A percentile compares a stretch with the other conserved stretches of the same genome.
Evolutionary conservation across 2,888 invertebrate species (phyloP).

Genomic region (Euzophera pinguis): DNA sequence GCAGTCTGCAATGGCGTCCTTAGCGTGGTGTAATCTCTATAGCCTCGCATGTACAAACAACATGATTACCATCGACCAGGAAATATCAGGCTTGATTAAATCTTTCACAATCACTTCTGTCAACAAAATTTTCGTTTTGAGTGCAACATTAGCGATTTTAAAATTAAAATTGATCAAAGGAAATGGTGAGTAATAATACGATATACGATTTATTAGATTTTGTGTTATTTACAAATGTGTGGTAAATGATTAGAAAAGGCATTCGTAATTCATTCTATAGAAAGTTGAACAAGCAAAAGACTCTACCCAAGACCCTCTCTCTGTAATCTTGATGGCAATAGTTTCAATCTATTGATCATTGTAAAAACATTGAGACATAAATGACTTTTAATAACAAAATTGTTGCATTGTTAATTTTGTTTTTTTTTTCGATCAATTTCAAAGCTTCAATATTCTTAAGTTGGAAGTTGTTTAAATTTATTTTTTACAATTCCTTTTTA

Average conservation of each 20-base stretch:
- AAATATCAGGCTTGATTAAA: slow-evolving; percentile 25
- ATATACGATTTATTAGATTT: background rate
- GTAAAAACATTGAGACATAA: slow-evolving; percentile 57
- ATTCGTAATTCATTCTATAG: slow-evolving; percentile 48
- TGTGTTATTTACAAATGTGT: slow-evolving; percentile 19
- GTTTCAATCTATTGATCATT: slow-evolving; percentile 47
- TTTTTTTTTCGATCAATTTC: background rate
- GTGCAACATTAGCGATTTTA: slow-evolving; percentile 34
- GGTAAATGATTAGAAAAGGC: slow-evolving; percentile 67
- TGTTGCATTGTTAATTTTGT: slow-evolving; percentile 31
- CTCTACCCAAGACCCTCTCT: slow-evolving; percentile 54
- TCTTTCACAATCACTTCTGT: slow-evolving; percentile 15
- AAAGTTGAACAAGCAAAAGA: slow-evolving; percentile 37
- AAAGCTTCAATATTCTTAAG: background rate
- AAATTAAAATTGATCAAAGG: slow-evolving; percentile 31
- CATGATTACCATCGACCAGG: slow-evolving; percentile 22
- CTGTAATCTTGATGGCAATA: slow-evolving; percentile 61
- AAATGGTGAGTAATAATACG: slow-evolving; percentile 39
- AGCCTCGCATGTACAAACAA: slow-evolving; percentile 26
- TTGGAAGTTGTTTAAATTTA: slow-evolving; percentile 3
- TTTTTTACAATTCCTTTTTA: slow-evolving; percentile 2
- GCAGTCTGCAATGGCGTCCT: slow-evolving; percentile 39
- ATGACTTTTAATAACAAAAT: slow-evolving; percentile 32
- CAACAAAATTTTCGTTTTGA: slow-evolving; percentile 34
- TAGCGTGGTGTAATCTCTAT: slow-evolving; percentile 45